Conservation (phyloP, 2,888 invertebrate species). For the Dicyrtomina minuta region DNA sequence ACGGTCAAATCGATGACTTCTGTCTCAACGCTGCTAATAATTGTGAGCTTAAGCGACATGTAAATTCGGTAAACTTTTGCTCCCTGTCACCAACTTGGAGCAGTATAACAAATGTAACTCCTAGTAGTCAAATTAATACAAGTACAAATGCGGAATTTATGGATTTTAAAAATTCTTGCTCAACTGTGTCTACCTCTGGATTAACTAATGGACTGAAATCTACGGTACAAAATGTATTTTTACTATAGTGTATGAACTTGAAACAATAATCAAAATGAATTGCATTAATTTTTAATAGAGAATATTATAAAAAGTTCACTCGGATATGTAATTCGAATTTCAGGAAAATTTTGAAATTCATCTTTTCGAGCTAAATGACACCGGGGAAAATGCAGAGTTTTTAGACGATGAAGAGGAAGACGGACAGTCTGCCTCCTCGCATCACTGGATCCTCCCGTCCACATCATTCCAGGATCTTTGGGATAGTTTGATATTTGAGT, state of each 20-base stretch:
- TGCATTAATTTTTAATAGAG: not conserved
- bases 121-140: too few species aligned
- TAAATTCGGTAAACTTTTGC: constrained; percentile 25
- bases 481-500: constrained; percentile 83
- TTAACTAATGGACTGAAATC: not conserved
- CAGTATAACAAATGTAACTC: too few species aligned
- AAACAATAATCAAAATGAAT: too few species aligned
- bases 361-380: constrained; percentile 42
- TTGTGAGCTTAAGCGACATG: constrained; percentile 11
- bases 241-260: not conserved
- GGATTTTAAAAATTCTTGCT: too few species aligned
- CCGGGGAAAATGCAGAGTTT: constrained; percentile 58
- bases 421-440: constrained; percentile 63
- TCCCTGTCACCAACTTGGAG: constrained; percentile 4
- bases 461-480: constrained; percentile 78
- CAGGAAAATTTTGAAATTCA: constrained; percentile 10
- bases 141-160: too few species aligned
- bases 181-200: too few species aligned
- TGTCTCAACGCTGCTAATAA: not conserved
- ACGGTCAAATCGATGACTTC: constrained; percentile 5
- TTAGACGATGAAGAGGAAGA: constrained; percentile 55
- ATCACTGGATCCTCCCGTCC: constrained; percentile 79
- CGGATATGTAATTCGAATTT: not conserved
- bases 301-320: not conserved
- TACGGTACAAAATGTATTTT: not conserved